A percentile compares a stretch with the other conserved stretches of the same genome.
Conservation (phyloP, 2,113 vertebrate species). For the Hassar affinis region DNA sequence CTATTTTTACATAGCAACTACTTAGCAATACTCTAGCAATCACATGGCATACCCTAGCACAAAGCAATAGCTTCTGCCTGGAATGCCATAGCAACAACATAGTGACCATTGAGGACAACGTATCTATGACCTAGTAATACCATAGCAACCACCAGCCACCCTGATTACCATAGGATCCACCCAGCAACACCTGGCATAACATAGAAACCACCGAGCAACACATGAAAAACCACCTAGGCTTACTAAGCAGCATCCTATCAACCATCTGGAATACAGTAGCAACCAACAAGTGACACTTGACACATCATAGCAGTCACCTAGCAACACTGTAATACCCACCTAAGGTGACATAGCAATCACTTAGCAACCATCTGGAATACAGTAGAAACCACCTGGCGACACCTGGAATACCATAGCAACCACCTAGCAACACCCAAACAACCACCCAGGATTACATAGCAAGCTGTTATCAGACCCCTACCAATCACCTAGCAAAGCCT, state of each 20-base stretch:
- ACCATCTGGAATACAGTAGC: too few species aligned
- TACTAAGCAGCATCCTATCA: neutral
- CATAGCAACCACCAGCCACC: neutral
- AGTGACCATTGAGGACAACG: neutral
- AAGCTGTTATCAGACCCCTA: neutral
- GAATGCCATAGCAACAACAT: neutral
- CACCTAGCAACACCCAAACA: neutral
- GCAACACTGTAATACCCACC: neutral
- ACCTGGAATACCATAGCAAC: neutral
- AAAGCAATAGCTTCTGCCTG: neutral
- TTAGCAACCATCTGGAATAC: neutral
- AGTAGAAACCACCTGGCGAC: neutral
- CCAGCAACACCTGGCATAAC: too few species aligned
- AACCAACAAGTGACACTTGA: too few species aligned
- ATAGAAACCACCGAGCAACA: too few species aligned
- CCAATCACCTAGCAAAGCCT: neutral
- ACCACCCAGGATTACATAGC: neutral
- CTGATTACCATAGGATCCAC: too few species aligned
- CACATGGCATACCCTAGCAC: neutral
- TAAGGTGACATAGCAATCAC: too few species aligned
- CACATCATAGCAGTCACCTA: neutral
- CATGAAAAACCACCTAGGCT: too few species aligned
- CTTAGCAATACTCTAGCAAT: neutral
- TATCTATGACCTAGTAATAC: neutral
- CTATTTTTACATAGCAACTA: too few species aligned